These are phyloP conservation scores for Halcyon badia DNA, from an alignment of 2,797 vertebrate species.

Conservation along the genomic window DNA sequence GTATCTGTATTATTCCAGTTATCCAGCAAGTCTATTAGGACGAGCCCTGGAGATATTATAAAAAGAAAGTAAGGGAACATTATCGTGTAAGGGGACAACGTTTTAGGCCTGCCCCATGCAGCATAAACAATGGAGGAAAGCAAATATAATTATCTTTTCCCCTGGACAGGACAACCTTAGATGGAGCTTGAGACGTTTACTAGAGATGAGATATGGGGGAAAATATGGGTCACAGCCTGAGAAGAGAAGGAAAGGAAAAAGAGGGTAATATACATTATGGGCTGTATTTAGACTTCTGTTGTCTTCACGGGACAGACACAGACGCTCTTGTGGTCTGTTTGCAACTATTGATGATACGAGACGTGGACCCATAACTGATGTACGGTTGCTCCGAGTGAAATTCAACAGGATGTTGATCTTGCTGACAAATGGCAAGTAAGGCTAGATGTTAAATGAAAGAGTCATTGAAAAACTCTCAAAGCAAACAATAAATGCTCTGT, in stretches of 20 bases:
- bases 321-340: neutral
- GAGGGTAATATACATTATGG: neutral
- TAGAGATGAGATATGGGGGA: neutral
- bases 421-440: neutral
- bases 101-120: neutral
- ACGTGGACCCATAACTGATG: rapidly evolving
- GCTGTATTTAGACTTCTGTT: neutral
- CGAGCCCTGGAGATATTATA: neutral
- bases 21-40: neutral
- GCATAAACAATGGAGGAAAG: slow-evolving; percentile 26
- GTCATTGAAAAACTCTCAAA: slow-evolving; percentile 9
- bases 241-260: neutral
- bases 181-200: slow-evolving; percentile 18
- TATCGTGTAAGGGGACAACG: neutral
- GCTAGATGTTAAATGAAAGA: neutral
- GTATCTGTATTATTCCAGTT: neutral
- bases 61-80: neutral
- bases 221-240: neutral
- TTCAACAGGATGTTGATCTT: slow-evolving; percentile 4
- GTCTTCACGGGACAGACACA: neutral
- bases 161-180: slow-evolving; percentile 25
- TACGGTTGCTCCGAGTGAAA: neutral
- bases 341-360: neutral
- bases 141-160: slow-evolving; percentile 39
- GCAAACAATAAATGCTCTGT: slow-evolving; percentile 25